Conservation (phyloP, 2,113 vertebrate genomes). For the Galemys pyrenaicus region DNA sequence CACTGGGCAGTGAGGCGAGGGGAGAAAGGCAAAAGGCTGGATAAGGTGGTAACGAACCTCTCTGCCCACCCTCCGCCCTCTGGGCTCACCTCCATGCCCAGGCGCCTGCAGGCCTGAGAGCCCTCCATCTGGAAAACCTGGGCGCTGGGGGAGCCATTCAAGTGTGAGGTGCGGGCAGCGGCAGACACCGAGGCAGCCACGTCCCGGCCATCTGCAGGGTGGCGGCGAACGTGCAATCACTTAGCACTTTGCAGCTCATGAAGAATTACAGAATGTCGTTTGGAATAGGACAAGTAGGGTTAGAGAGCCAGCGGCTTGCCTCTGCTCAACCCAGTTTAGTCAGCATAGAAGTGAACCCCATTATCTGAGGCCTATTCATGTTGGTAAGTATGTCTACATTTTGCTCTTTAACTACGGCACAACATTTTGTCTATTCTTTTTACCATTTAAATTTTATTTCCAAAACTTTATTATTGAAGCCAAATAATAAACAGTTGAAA, state of each 20-base stretch:
- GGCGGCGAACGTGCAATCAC: background rate
- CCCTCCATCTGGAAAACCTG: background rate
- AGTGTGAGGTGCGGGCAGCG: fast-evolving
- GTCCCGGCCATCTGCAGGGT: background rate
- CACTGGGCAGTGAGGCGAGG: background rate
- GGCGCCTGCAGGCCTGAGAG: background rate
- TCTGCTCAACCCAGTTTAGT: background rate
- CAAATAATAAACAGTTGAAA: background rate
- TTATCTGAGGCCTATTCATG: background rate
- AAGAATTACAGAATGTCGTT: background rate
- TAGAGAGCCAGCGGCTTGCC: background rate
- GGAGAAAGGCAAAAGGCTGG: background rate
- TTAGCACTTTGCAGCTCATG: background rate
- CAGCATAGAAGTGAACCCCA: background rate
- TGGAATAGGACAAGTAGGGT: too few species aligned
- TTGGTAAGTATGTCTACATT: background rate
- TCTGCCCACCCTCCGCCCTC: background rate
- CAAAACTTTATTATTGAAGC: background rate
- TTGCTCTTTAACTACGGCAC: background rate
- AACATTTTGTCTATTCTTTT: background rate
- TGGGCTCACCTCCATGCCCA: background rate
- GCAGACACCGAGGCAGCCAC: background rate
- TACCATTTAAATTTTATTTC: background rate
- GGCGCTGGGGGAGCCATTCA: background rate
- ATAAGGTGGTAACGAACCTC: background rate